Base-by-base conservation (phyloP, 1,140 invertebrate genomes). In the Lasioglossum albipes region DNA sequence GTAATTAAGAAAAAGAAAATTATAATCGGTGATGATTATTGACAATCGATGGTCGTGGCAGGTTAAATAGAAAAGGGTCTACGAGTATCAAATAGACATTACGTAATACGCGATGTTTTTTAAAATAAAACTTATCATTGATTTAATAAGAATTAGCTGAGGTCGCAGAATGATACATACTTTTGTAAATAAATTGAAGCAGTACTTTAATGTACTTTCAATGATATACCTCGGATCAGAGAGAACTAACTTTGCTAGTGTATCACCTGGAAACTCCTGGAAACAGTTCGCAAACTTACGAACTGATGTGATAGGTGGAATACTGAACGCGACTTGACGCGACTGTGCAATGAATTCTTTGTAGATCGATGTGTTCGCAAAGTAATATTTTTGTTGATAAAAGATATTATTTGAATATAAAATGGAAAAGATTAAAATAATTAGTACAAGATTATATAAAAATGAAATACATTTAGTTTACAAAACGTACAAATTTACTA, bases 201-300 rank as follows among this genome's bases (percentile, higher is more conserved):
- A 22, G 5, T 59, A 41, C 20, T 66, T 52, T 9, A 9, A 6
- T 52, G 22, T 45, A 67, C 62, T 79, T 41, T 42, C 57, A 59
- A 67, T 13, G 57, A 42, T n/a, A 59, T 70, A 49, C 10, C 45
- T 16, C 27, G 10, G 7, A 27, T 16, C 27, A 7, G 7, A 27
- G n/a, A 0, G 1, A 27, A 64, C 2, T 49, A 49, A 66, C 22
- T 62, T 79, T 62, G 9, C 42, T 73, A 65, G 2, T 16, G 18
- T 18, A 79, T 36, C 22, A 22, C 22, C 13, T 45, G 10, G 49
- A 78, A 79, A 6, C 70, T 79, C 18, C 61, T 73, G 22, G 36
- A 74, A 74, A 22, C 22, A 18, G 65, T 79, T 74, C 62, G 41
- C 13, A 66, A 65, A 74, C 22, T 71, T 61, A 52, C 41, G 62